Percentiles rank a stretch among this genome's conserved stretches.
phyloP scores from a whole-genome alignment of 2,888 invertebrate genomes.

The Mythimna ferrago region DNA sequence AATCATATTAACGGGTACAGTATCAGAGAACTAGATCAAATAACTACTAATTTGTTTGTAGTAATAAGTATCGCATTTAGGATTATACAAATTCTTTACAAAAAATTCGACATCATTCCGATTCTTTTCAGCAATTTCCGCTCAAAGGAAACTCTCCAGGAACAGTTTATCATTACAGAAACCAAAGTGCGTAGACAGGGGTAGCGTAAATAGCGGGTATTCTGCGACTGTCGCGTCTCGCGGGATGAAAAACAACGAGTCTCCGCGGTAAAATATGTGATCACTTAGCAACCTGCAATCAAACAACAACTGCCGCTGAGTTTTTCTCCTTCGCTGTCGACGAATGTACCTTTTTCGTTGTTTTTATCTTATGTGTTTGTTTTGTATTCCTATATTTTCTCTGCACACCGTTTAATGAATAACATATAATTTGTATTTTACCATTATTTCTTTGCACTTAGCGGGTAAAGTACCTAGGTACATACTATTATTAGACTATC shows the following conservation, averaged over 20 bases:
- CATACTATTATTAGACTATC: background rate
- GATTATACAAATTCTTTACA: background rate
- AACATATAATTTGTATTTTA: background rate
- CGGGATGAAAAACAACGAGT: slow-evolving; percentile 83
- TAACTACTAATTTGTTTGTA: too few species aligned
- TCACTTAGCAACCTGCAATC: slow-evolving; percentile 90
- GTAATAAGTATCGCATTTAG: background rate
- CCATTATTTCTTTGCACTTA: background rate
- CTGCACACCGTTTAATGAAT: background rate
- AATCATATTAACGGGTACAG: too few species aligned
- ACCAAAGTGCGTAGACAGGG: slow-evolving; percentile 61
- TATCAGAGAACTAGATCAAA: too few species aligned
- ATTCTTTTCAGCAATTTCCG: slow-evolving; percentile 6
- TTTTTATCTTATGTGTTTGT: slow-evolving; percentile 37
- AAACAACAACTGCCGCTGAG: slow-evolving; percentile 81
- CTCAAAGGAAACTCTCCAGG: slow-evolving; percentile 15
- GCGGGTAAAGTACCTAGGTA: too few species aligned
- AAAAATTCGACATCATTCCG: background rate
- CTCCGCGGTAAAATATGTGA: slow-evolving; percentile 87
- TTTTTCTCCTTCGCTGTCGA: slow-evolving; percentile 79
- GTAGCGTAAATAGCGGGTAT: slow-evolving; percentile 66
- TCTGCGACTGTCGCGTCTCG: slow-evolving; percentile 66
- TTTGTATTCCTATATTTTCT: slow-evolving; percentile 17
- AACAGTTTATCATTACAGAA: slow-evolving; percentile 57
- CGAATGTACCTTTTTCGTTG: slow-evolving; percentile 66